These are phyloP conservation scores for Harpegnathos saltator DNA, from an alignment of 1,140 invertebrate species.

Conservation along the genomic window DNA sequence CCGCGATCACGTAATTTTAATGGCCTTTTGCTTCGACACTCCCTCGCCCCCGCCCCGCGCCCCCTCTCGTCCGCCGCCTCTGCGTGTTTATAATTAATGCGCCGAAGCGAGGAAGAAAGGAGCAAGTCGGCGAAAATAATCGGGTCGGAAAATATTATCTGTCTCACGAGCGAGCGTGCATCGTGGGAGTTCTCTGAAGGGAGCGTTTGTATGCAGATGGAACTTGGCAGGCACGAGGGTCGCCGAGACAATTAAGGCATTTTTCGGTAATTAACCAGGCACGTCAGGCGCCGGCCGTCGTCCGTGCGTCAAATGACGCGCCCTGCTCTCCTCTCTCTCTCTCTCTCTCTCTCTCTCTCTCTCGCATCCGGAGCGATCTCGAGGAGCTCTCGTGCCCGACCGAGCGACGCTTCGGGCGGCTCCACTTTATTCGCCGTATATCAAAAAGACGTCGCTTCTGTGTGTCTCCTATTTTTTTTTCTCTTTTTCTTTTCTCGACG, in stretches of 20 bases:
- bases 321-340: too few relatives aligned
- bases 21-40: too few relatives aligned
- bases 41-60: too few relatives aligned
- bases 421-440: not conserved
- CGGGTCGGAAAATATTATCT: not conserved
- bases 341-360: too few relatives aligned
- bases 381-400: conserved; percentile 30
- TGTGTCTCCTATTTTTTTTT: conserved; percentile 6
- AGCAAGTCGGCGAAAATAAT: not conserved
- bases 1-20: conserved; percentile 2
- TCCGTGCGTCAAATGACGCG: conserved; percentile 37
- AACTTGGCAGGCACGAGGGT: conserved; percentile 48
- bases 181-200: conserved; percentile 24
- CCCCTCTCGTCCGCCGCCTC: too few relatives aligned
- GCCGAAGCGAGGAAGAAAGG: too few relatives aligned
- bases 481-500: too few relatives aligned
- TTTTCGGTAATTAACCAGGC: conserved; percentile 71
- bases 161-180: not conserved
- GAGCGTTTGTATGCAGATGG: conserved; percentile 53
- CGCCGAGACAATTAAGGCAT: conserved; percentile 69
- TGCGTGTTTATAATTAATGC: too few relatives aligned
- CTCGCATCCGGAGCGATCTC: conserved; percentile 35
- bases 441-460: conserved; percentile 2
- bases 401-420: not conserved
- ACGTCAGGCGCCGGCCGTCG: conserved; percentile 20